Base-by-base conservation (phyloP, 2,113 vertebrate species). In the Psittacula cyanocephala region DNA sequence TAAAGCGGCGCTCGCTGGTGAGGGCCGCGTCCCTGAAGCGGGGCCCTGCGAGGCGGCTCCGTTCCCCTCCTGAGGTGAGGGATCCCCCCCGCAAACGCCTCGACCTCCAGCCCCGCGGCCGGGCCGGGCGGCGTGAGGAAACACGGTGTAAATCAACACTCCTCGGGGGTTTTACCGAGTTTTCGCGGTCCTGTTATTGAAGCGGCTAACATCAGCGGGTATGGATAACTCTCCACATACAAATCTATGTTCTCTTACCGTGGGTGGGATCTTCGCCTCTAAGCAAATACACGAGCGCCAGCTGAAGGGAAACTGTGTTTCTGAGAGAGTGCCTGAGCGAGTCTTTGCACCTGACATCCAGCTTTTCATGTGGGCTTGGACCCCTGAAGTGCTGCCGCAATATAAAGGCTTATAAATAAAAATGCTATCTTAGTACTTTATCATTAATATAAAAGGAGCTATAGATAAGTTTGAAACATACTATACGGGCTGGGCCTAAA, bases 201-300 rank as follows among this genome's bases (percentile, higher is more conserved):
- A 17, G 3, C 11, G 11, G 41, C 53, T 25, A 3, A 0, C 16
- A 1, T 8, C 62, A 0, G 11, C 3, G 3, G 23, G 35, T 3
- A 0, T 1, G 88, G 60, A 16, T 43, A 43, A 0, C 28, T 76
- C 63, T 46, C 87, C 63, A 7, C 6, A 37, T 12, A 13, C 33
- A 68, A 39, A 16, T 13, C 37, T 6, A 0, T 4, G 35, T 8
- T 16, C 27, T 29, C 2, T 5, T 11, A 2, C 62, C 0, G 10
- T 7, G 68, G 18, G 1, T 39, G 35, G 22, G 59, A 25, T 49
- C n/a, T 2, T 19, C 29, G 8, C 19, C 59, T 43, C 29, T 7
- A 0, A 47, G 44, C 43, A 10, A 1, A 17, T 13, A 7, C 18
- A 4, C 2, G 7, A 47, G 64, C 7, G 9, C 25, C 25, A 9